phyloP scores from a whole-genome alignment of 2,888 invertebrate genomes.

The Agrochola macilenta region DNA sequence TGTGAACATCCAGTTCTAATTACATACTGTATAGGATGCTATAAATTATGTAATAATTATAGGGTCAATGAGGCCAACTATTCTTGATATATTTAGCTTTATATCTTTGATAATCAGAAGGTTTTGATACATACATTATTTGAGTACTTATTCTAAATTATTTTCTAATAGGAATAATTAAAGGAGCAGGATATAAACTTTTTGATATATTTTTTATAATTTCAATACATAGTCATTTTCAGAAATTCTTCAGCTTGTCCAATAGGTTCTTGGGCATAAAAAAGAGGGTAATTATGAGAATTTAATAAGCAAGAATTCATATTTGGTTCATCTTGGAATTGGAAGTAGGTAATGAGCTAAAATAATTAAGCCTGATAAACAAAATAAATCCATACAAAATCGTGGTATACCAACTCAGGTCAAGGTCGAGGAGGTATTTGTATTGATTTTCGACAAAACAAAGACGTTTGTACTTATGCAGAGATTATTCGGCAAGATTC shows the following conservation, averaged over 20 bases:
- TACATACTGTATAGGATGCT: constrained; percentile 48
- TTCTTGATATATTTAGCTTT: constrained; percentile 18
- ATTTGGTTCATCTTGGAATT: constrained; percentile 3
- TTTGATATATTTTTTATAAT: background rate
- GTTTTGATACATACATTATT: constrained; percentile 7
- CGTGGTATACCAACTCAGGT: constrained; percentile 77
- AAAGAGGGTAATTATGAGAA: constrained; percentile 40
- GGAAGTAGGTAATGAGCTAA: background rate
- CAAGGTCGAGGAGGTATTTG: constrained; percentile 90
- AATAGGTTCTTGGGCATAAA: constrained; percentile 5
- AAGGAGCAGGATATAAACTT: background rate
- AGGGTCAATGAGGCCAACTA: constrained; percentile 55
- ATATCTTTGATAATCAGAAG: background rate
- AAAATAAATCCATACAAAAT: constrained; percentile 38
- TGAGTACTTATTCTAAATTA: background rate
- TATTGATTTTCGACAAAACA: constrained; percentile 90
- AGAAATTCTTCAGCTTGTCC: background rate
- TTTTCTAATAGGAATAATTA: constrained; percentile 1
- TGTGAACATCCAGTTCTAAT: constrained; percentile 41
- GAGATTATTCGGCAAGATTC: constrained; percentile 78
- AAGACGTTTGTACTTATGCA: constrained; percentile 73
- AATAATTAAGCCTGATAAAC: constrained; percentile 6
- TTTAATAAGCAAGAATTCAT: background rate
- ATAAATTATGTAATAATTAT: constrained; percentile 59
- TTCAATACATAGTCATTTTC: background rate